These are phyloP conservation scores for Diadema setosum DNA, from an alignment of 35 echinoderm and acorn worm genomes.

Conservation along the genomic window DNA sequence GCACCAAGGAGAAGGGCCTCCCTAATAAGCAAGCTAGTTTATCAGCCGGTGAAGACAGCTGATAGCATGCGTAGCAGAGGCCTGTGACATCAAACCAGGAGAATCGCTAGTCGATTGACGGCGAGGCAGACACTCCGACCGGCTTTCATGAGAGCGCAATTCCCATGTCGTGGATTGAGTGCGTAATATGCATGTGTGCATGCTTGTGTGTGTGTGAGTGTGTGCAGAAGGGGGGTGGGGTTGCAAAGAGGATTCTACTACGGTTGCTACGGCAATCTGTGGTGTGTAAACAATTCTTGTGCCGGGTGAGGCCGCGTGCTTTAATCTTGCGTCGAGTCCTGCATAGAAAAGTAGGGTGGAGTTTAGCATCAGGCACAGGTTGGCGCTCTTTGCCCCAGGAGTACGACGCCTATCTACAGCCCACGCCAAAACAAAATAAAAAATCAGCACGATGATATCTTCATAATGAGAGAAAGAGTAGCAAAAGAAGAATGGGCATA, in stretches of 20 bases:
- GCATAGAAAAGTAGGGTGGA: too few species aligned
- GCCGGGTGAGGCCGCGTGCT: too few species aligned
- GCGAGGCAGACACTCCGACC: not conserved
- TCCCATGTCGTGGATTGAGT: not conserved
- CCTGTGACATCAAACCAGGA: not conserved
- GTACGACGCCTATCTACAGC: too few species aligned
- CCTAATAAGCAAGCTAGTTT: conserved; percentile 11
- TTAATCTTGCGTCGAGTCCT: too few species aligned
- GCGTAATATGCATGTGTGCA: too few species aligned
- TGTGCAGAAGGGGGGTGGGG: too few species aligned
- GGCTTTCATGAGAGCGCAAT: not conserved
- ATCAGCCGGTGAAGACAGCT: not conserved
- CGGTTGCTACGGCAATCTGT: not conserved
- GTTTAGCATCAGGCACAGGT: not conserved
- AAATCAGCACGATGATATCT: too few species aligned
- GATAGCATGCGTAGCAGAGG: not conserved
- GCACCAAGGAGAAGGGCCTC: not conserved
- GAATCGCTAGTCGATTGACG: conserved; percentile 1
- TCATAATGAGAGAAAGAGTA: too few species aligned
- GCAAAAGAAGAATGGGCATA: too few species aligned
- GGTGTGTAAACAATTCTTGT: not conserved
- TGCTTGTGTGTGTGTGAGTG: too few species aligned
- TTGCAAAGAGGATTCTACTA: conserved; percentile 5
- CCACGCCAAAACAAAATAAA: too few species aligned
- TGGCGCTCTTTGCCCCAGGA: not conserved